phyloP scores from a whole-genome alignment of 2,113 vertebrate genomes.

The Grammomys dolichurus region DNA sequence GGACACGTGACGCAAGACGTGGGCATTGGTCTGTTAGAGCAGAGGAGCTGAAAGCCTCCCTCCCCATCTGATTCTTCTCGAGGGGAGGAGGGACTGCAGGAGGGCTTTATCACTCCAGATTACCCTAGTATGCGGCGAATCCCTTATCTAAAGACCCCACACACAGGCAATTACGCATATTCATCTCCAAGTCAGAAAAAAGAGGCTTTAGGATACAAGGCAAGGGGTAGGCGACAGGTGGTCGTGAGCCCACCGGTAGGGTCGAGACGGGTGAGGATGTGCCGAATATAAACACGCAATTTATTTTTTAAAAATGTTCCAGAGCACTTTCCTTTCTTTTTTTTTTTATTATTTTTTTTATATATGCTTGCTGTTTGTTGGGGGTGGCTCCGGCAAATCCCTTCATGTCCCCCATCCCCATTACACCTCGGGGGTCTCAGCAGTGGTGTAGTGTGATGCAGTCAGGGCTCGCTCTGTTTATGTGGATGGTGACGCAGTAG shows the following conservation, averaged over 20 bases:
- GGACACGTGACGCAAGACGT: slow-evolving; percentile 83
- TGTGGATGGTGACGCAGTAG: slow-evolving; percentile 71
- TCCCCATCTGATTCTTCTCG: slow-evolving; percentile 46
- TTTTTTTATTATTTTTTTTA: not conserved
- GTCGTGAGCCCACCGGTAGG: slow-evolving; percentile 72
- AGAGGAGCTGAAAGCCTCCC: slow-evolving; percentile 69
- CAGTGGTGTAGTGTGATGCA: not conserved
- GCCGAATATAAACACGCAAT: accelerated
- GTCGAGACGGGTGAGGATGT: not conserved
- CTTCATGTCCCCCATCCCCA: slow-evolving; percentile 16
- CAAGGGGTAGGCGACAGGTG: slow-evolving; percentile 78
- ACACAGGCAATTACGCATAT: not conserved
- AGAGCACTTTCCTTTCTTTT: not conserved
- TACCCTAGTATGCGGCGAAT: not conserved
- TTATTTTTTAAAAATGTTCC: slow-evolving; percentile 44
- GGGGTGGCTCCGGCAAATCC: not conserved
- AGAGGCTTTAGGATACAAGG: not conserved
- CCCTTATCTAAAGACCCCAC: slow-evolving; percentile 40
- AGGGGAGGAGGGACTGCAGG: slow-evolving; percentile 67
- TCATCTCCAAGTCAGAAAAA: not conserved
- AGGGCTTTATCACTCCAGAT: slow-evolving; percentile 60
- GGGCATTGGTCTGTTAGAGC: slow-evolving; percentile 65
- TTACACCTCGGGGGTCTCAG: not conserved
- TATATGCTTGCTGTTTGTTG: not conserved
- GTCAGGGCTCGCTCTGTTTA: not conserved